Conservation (phyloP, 2,888 invertebrate genomes). For the Matsumyia berberina region DNA sequence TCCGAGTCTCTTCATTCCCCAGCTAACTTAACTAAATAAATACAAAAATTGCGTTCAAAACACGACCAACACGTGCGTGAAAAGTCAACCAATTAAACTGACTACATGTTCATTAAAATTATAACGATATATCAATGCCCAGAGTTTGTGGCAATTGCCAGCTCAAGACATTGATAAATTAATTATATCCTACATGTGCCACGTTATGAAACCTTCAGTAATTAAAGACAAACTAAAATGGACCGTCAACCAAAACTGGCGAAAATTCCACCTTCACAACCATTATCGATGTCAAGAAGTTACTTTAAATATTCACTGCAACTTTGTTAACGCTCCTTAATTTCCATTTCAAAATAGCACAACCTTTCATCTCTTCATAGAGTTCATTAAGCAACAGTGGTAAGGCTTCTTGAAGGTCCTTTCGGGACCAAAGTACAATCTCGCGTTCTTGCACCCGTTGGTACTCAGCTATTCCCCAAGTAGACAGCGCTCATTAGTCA, state of each 20-base stretch:
- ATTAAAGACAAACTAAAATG: not conserved
- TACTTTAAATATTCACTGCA: conserved; percentile 1
- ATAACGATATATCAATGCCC: conserved; percentile 44
- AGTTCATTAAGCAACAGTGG: conserved; percentile 2
- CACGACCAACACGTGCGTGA: conserved; percentile 11
- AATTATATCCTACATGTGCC: conserved; percentile 26
- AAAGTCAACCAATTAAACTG: conserved; percentile 42
- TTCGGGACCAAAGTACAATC: not conserved
- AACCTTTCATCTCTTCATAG: conserved; percentile 1
- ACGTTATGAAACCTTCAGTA: conserved; percentile 28
- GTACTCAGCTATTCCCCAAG: not conserved
- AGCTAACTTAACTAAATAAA: not conserved
- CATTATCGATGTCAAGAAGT: conserved; percentile 14
- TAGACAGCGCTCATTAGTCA: conserved; percentile 48
- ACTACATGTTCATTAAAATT: conserved; percentile 30
- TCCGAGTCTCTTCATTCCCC: not conserved
- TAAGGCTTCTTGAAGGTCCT: conserved; percentile 25
- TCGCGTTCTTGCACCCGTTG: not conserved
- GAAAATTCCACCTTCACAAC: conserved; percentile 13
- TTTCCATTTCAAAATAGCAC: conserved; percentile 18
- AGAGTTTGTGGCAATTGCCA: conserved; percentile 17
- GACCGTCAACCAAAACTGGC: conserved; percentile 17
- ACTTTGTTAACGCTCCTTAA: conserved; percentile 2
- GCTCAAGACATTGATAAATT: conserved; percentile 42
- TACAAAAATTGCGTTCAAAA: not conserved